Evolutionary conservation across 2,888 invertebrate genomes (phyloP).

Genomic region (Acanthopleura granulata): DNA sequence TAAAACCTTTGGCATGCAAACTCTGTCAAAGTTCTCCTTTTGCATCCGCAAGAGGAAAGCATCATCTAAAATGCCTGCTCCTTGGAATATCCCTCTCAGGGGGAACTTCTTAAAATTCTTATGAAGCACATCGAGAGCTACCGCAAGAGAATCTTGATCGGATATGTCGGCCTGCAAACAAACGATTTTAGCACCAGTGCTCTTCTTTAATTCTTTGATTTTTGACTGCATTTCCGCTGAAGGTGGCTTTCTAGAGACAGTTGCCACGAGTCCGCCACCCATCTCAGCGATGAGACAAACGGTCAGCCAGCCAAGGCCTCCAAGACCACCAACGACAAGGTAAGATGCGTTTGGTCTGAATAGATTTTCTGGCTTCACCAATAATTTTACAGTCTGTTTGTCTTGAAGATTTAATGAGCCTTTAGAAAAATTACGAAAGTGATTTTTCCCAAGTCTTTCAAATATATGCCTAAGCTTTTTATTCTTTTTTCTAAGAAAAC

Average conservation of each 20-base stretch:
- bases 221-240: slow-evolving; percentile 21
- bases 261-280: slow-evolving; percentile 42
- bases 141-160: slow-evolving; percentile 21
- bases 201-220: not conserved
- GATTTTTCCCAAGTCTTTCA: not conserved
- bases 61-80: slow-evolving; percentile 45
- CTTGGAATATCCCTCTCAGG: slow-evolving; percentile 51
- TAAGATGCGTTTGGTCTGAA: slow-evolving; percentile 40
- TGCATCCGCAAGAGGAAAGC: slow-evolving; percentile 34
- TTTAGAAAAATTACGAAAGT: not conserved
- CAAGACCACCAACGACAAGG: slow-evolving; percentile 47
- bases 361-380: slow-evolving; percentile 19
- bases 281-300: slow-evolving; percentile 36
- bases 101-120: slow-evolving; percentile 9
- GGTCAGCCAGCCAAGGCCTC: slow-evolving; percentile 54
- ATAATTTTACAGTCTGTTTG: not conserved
- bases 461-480: not conserved
- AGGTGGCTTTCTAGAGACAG: slow-evolving; percentile 40
- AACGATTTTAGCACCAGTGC: not conserved
- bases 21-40: slow-evolving; percentile 23
- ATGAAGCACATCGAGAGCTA: slow-evolving; percentile 14
- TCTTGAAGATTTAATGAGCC: not conserved
- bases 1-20: not conserved
- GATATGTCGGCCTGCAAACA: slow-evolving; percentile 1
- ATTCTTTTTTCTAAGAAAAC: not conserved